A percentile compares a stretch with the other conserved stretches of the same genome.
phyloP scores from a whole-genome alignment of 2,888 invertebrate genomes.

The Polyploca ridens region DNA sequence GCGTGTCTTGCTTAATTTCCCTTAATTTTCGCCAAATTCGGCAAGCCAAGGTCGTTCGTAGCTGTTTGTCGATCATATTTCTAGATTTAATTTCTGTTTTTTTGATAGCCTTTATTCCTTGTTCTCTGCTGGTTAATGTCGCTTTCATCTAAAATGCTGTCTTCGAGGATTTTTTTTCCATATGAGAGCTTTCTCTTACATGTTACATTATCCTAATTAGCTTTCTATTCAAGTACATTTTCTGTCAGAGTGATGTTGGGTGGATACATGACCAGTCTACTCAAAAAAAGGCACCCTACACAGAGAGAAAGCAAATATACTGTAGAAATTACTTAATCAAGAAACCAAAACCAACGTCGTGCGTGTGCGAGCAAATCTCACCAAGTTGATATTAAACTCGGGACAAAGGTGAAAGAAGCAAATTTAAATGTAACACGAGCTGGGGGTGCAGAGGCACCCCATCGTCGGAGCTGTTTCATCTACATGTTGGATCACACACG shows the following conservation, averaged over 20 bases:
- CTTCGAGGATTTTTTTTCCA: too few species aligned
- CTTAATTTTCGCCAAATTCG: neutral
- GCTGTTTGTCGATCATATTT: neutral
- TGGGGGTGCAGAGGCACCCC: neutral
- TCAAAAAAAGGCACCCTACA: too few species aligned
- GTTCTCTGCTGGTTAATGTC: too few species aligned
- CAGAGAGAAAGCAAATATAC: neutral
- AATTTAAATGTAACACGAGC: neutral
- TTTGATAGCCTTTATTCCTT: too few species aligned
- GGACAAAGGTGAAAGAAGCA: neutral
- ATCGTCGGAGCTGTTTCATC: neutral
- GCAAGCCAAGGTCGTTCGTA: neutral
- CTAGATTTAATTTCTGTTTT: too few species aligned
- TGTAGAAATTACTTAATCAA: neutral
- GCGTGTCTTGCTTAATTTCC: neutral
- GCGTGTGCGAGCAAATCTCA: neutral
- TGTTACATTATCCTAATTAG: too few species aligned
- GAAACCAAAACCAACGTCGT: neutral
- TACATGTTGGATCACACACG: conserved; percentile 1
- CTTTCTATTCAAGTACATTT: too few species aligned
- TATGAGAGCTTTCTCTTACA: too few species aligned
- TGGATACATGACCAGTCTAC: too few species aligned
- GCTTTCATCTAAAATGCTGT: too few species aligned
- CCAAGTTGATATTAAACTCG: neutral
- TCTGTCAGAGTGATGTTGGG: too few species aligned